Evolutionary conservation across 1,140 invertebrate species (phyloP), one percentile per base, ranked within the genome.

Genomic region (Philotrypesis tridentata): DNA sequence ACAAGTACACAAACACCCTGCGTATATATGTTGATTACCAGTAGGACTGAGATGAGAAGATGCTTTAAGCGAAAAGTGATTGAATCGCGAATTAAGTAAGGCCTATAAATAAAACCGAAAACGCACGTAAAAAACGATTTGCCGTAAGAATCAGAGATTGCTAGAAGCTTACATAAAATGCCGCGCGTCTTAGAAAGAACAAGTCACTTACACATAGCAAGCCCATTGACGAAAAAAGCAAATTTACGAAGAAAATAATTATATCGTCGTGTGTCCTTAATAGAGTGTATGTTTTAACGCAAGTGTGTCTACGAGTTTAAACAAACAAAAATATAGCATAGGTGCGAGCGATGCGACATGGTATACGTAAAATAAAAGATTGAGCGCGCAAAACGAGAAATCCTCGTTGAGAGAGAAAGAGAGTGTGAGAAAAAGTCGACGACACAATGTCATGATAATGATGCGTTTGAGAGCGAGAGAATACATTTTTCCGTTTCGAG

Each of bases 51-150:
- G 7, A 17, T 60, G 27, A 71, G 11, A 73, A 71, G 60, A 27
- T 7, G 21, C 17, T 33, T 60, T n/a, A 29, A 33, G 17, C 55
- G n/a, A 55, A 68, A 76, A 63, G 27, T 73, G n/a, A 33, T 43
- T 71, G 14, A 55, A 61, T 23, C n/a, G n/a, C 37, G 31, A 71
- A 48, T 21, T 61, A 61, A 75, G 79, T 81, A 70, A 82, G 80
- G 85, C 89, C 87, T 87, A 85, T 55, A 55, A 55, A 55, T 17
- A 21, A 55, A 87, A 86, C 80, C 79, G 73, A 80, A 80, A 85
- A 86, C 72, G 72, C 87, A 87, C 68, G 86, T 85, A 82, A 82
- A 79, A 77, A 85, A 79, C 80, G 40, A 55, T 14, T 55, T n/a
- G 17, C 7, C 21, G 17, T 21, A 6, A 65, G 63, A 65, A 29